Base-by-base conservation (phyloP, 2,888 invertebrate genomes). In the Melitaea athalia region DNA sequence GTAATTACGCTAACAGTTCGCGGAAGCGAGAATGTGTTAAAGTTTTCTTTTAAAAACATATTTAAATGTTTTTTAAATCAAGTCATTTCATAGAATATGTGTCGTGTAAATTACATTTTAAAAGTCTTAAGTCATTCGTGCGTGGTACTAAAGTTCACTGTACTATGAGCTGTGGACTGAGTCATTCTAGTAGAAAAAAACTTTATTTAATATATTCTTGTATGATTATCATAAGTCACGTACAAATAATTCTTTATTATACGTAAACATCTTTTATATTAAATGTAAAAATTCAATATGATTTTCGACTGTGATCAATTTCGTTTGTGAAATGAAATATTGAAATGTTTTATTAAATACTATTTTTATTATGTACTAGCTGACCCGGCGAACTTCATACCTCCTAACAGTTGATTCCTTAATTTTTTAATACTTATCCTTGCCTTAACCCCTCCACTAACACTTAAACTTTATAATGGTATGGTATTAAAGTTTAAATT, bases 71-170 rank as follows among this genome's bases (percentile, higher is more conserved):
- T 14, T 31, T 55, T 33, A 24, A 14, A 24, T 24, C 33, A 14
- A 55, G 8, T 14, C 6, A 55, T 14, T 33, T 33, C 15, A 52
- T 24, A 11, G 24, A 24, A 52, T 24, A 52, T 49, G n/a, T 38
- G 38, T 38, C 38, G 38, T 38, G 8, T 38, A 3, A 38, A 3
- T 38, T 38, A n/a, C n/a, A 38, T 38, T 38, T 38, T 38, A 38
- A 24, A 24, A 38, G 38, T 38, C 38, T 38, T 38, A 15, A 57
- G 42, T 42, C 38, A n/a, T 57, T 33, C 15, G 57, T 15, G 42
- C 57, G 42, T 38, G 42, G 38, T n/a, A 57, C 15, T 14, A 42
- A 57, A 57, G 57, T 57, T 57, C 57, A 57, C 15, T 42, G 57
- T 15, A 42, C 57, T 42, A 57, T 38, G 14, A 38, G 57, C 7